Percentiles rank a stretch among this genome's conserved stretches.
These are phyloP conservation scores for Noctua fimbriata DNA, from an alignment of 2,888 invertebrate genomes.

Conservation along the genomic window DNA sequence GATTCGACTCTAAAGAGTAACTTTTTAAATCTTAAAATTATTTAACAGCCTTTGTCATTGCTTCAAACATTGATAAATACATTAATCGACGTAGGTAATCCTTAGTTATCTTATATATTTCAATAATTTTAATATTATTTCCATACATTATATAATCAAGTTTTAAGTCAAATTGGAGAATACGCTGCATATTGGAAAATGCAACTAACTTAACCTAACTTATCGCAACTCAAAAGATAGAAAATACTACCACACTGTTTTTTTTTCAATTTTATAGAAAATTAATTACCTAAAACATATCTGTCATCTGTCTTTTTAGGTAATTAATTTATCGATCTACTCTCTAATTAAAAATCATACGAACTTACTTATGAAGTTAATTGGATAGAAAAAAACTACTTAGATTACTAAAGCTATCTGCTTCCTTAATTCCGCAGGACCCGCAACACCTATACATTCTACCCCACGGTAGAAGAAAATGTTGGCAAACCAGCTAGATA, in stretches of 20 bases:
- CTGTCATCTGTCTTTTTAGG: too few relatives aligned
- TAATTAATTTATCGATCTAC: too few relatives aligned
- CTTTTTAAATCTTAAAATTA: constrained; percentile 26
- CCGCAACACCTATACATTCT: not conserved
- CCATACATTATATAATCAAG: not conserved
- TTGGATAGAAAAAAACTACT: not conserved
- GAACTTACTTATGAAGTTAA: too few relatives aligned
- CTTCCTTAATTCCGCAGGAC: not conserved
- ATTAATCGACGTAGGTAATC: not conserved
- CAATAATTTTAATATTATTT: not conserved
- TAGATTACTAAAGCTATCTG: not conserved
- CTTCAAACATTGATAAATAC: not conserved
- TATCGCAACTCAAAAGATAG: not conserved
- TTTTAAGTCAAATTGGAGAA: not conserved
- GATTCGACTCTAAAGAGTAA: constrained; percentile 28
- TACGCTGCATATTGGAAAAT: not conserved
- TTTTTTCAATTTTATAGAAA: not conserved
- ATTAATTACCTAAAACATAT: too few relatives aligned
- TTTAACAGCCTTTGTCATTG: not conserved
- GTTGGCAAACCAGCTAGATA: not conserved
- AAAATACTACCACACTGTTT: not conserved
- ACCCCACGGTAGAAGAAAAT: not conserved
- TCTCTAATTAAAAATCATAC: too few relatives aligned
- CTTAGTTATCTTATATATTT: not conserved
- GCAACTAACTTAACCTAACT: too few relatives aligned